Base-by-base conservation (phyloP, 2,888 invertebrate genomes). In the Aricia artaxerxes region DNA sequence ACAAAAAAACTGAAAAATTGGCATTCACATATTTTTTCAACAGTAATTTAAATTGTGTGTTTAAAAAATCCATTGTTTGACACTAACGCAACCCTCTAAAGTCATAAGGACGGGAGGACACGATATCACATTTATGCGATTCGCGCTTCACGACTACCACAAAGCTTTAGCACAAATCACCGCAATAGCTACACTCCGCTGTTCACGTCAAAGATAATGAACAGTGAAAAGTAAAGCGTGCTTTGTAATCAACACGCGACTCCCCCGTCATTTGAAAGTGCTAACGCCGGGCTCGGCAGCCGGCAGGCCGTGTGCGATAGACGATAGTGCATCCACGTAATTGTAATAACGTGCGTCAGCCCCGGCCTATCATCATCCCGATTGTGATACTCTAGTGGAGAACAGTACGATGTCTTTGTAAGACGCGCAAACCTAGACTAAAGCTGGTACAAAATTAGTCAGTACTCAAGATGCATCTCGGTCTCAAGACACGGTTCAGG, bases 321-420 rank as follows among this genome's bases (percentile, higher is more conserved):
- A 35, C 44, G 61, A 75, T 75, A 79, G 78, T 79, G 78, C 78
- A 79, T 79, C 78, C 60, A 57, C n/a, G 81, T 81, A 80, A 82
- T 81, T 81, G 81, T 79, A 79, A 75, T 79, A 80, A 80, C 80
- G 80, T 78, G 80, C 80, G 81, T 80, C 79, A 75, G 79, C 79
- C 81, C 78, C 79, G 73, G 80, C 78, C 81, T 82, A 79, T 79
- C 81, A 80, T 80, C 81, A 78, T 40, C 77, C 78, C 77, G 80
- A 78, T 57, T 57, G 16, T 57, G 57, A 57, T 57, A 57, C 13
- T 16, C 4, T 57, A 57, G 16, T 57, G 4, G 57, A 57, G 16
- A 57, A 57, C 16, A 57, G 57, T 57, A 57, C 4, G 13, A 53
- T 1, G 16, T 16, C 57, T 57, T 57, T 13, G 16, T 57, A 16